These are phyloP conservation scores for Protodeltote pygarga DNA, from an alignment of 2,888 invertebrate genomes.

Conservation along the genomic window DNA sequence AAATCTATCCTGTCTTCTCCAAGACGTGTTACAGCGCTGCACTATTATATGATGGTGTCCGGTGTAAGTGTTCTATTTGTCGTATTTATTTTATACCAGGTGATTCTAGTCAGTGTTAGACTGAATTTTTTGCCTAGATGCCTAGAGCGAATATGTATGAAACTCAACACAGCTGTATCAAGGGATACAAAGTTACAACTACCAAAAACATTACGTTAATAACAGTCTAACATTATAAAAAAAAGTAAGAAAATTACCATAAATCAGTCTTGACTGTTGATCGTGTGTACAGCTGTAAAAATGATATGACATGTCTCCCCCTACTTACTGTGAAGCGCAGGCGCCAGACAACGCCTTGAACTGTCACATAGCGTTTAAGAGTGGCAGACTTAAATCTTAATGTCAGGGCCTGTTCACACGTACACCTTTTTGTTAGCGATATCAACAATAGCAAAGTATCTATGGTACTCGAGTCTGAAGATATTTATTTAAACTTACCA, in stretches of 20 bases:
- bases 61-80: no score
- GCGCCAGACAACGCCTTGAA: slow-evolving; percentile 70
- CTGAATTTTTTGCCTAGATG: no score
- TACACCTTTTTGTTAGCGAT: slow-evolving; percentile 18
- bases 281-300: slow-evolving; percentile 77
- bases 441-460: slow-evolving; percentile 23
- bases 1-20: no score
- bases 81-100: no score
- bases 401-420: slow-evolving; percentile 58
- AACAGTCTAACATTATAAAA: slow-evolving; percentile 15
- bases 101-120: no score
- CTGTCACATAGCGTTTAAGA: slow-evolving; percentile 70
- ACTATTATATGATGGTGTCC: no score
- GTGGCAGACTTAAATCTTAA: slow-evolving; percentile 77
- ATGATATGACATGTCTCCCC: slow-evolving; percentile 69
- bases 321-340: slow-evolving; percentile 52
- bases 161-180: no score
- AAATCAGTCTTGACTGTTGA: slow-evolving; percentile 66
- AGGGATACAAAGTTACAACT: not conserved
- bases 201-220: slow-evolving; percentile 19
- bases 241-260: slow-evolving; percentile 48
- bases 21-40: no score
- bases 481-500: no score
- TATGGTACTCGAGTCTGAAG: not conserved
- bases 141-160: no score